Evolutionary conservation across 2,888 invertebrate species (phyloP), one percentile per base, ranked within the genome.

Genomic region (Thysanoteuthis rhombus): DNA sequence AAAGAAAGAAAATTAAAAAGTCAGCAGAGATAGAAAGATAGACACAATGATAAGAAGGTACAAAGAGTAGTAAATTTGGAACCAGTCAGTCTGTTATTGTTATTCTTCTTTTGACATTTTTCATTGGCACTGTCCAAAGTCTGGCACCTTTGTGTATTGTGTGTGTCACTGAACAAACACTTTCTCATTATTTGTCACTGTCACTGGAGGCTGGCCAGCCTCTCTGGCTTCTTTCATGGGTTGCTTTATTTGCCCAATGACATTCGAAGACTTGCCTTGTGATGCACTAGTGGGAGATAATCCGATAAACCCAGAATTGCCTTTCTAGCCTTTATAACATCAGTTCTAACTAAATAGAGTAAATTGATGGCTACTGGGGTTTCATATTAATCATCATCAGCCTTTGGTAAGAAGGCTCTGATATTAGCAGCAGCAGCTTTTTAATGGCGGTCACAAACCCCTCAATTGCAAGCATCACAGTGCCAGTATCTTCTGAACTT

Each of bases 101-200:
- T 75, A 36, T 75, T 75, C 19, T n/a, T 75, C 75, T 75, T 75
- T 75, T n/a, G 16, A 75, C 75, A 75, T n/a, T 75, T 36, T 75
- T 75, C 75, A 75, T 75, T 75, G 75, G 75, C 75, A 75, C 75
- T n/a, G 75, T 75, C 75, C 75, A 75, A 32, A 75, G 75, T 75
- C 75, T 75, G 75, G 75, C 75, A 75, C 75, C 75, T 75, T 75
- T n/a, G 75, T 36, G 75, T 75, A 36, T 75, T 75, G n/a, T 75
- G n/a, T 75, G 75, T 75, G 75, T 75, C 75, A 75, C n/a, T 75
- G 75, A 75, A 75, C 75, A 75, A 75, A 75, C 75, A 75, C 75
- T 75, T 75, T n/a, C 75, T n/a, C 75, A 75, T 75, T 75, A 75
- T 75, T 75, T 75, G 75, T 75, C 75, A 75, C 75, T 75, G 16